A percentile compares a stretch with the other conserved stretches of the same genome.
phyloP scores from a whole-genome alignment of 2,113 vertebrate genomes.

The Polypterus senegalus region DNA sequence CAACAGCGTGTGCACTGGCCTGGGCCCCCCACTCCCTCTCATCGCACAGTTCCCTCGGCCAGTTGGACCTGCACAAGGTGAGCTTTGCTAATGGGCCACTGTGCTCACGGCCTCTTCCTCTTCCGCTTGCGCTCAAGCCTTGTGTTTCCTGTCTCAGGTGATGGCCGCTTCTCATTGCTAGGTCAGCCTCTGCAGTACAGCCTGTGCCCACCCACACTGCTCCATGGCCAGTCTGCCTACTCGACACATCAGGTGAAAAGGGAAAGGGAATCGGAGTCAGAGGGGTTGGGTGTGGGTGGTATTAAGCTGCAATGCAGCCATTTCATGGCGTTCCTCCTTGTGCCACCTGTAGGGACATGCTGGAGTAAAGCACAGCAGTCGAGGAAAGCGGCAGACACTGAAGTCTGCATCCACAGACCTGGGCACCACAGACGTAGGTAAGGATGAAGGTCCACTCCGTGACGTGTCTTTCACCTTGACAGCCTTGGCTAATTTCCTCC shows the following conservation, averaged over 20 bases:
- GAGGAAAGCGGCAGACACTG: slow-evolving; percentile 83
- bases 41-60: slow-evolving; percentile 82
- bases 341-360: slow-evolving; percentile 54
- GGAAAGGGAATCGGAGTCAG: slow-evolving; percentile 1
- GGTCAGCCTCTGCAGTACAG: slow-evolving; percentile 94
- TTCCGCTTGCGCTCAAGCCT: background rate
- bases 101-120: background rate
- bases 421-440: slow-evolving; percentile 82
- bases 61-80: slow-evolving; percentile 82
- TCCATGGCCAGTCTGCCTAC: slow-evolving; percentile 83
- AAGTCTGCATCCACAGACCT: slow-evolving; percentile 93
- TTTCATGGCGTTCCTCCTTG: too few relatives aligned
- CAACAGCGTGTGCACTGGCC: slow-evolving; percentile 81
- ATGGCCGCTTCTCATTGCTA: slow-evolving; percentile 82
- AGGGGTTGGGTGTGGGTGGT: too few relatives aligned
- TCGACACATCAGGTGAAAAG: slow-evolving; percentile 75
- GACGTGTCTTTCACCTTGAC: background rate
- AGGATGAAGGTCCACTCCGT: slow-evolving; percentile 26
- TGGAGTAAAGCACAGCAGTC: slow-evolving; percentile 77
- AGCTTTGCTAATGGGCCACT: background rate
- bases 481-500: accelerated
- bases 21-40: slow-evolving; percentile 74
- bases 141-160: slow-evolving; percentile 43
- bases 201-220: slow-evolving; percentile 76
- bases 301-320: too few relatives aligned